Percentiles rank a stretch among this genome's conserved stretches.
Evolutionary conservation across 2,113 vertebrate genomes (phyloP).

Genomic region (Boulengeromyrus knoepffleri): DNA sequence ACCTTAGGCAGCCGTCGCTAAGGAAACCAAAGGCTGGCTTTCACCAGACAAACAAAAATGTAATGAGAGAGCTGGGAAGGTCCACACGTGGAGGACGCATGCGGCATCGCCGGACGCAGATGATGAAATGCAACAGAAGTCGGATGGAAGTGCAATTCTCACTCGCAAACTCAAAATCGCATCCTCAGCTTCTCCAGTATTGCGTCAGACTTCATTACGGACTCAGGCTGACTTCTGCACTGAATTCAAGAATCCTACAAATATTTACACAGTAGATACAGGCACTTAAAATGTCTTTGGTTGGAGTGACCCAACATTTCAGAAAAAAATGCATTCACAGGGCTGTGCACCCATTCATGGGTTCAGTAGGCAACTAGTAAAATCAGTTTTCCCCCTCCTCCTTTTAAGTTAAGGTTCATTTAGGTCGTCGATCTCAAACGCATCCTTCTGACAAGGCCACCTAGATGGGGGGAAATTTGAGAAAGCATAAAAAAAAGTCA

Average conservation of each 20-base stretch:
- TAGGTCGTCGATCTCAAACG: constrained; percentile 49
- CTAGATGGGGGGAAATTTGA: constrained; percentile 51
- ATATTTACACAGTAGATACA: constrained; percentile 98
- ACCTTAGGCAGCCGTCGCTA: constrained; percentile 3
- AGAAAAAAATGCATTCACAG: constrained; percentile 80
- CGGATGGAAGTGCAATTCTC: constrained; percentile 14
- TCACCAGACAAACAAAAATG: constrained; percentile 22
- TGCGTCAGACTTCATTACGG: constrained; percentile 39
- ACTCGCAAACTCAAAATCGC: constrained; percentile 8
- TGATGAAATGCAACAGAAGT: constrained; percentile 8
- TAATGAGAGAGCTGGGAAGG: background rate
- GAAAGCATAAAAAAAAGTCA: background rate
- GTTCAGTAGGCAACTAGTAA: constrained; percentile 79
- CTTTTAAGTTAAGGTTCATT: constrained; percentile 49
- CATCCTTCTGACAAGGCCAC: constrained; percentile 90
- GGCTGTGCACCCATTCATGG: constrained; percentile 69
- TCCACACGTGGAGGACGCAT: background rate
- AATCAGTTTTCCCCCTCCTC: constrained; percentile 36
- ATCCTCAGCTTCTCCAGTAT: constrained; percentile 22
- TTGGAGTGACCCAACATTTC: constrained; percentile 97
- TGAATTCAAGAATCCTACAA: constrained; percentile 71
- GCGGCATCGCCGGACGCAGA: background rate
- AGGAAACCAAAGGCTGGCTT: constrained; percentile 8
- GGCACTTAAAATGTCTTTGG: constrained; percentile 99
- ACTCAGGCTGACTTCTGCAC: constrained; percentile 60